A percentile compares a stretch with the other conserved stretches of the same genome.
These are phyloP conservation scores for Epinephelus moara DNA, from an alignment of 2,113 vertebrate species.

Conservation along the genomic window DNA sequence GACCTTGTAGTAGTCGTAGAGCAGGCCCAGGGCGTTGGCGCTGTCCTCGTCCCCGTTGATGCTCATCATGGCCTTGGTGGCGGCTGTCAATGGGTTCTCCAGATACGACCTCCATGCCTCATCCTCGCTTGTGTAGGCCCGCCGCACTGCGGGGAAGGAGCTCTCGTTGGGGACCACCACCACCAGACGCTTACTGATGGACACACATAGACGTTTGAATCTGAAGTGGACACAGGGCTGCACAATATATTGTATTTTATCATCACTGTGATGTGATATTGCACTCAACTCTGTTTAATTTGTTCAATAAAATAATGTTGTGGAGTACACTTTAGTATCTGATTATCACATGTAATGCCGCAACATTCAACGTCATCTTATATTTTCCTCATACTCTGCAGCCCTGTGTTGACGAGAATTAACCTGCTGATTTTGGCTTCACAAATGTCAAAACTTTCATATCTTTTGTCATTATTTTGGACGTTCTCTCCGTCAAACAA, in stretches of 20 bases:
- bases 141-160: conserved; percentile 89
- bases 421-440: too few relatives aligned
- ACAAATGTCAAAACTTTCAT: too few relatives aligned
- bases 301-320: too few relatives aligned
- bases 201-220: conserved; percentile 11
- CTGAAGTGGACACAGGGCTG: neutral
- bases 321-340: too few relatives aligned
- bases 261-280: too few relatives aligned
- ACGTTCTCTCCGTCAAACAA: neutral
- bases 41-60: conserved; percentile 99
- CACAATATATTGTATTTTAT: too few relatives aligned
- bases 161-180: conserved; percentile 95
- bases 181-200: conserved; percentile 93
- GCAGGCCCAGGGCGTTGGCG: conserved; percentile 94
- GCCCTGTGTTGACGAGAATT: too few relatives aligned
- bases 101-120: conserved; percentile 98
- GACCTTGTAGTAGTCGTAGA: conserved; percentile 99
- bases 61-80: conserved; percentile 99
- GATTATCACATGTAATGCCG: too few relatives aligned
- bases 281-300: too few relatives aligned
- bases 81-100: conserved; percentile 97
- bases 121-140: conserved; percentile 97
- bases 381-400: too few relatives aligned
- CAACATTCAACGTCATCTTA: too few relatives aligned
- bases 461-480: neutral